Conservation (phyloP, 2,888 invertebrate genomes). For the Drosophila seclusa region DNA sequence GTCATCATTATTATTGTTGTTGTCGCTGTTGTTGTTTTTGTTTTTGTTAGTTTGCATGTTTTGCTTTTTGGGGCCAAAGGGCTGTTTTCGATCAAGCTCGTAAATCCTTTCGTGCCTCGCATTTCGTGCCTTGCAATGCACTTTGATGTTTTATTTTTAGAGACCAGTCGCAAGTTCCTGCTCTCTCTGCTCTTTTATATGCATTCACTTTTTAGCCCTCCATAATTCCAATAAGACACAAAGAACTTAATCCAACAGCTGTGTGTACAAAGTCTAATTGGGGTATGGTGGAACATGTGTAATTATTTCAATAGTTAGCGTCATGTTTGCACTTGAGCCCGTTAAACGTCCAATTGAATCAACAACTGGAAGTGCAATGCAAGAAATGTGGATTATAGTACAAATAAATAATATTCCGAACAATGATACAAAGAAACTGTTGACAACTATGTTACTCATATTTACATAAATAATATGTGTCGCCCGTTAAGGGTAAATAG, state of each 20-base stretch:
- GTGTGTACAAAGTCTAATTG: constrained; percentile 38
- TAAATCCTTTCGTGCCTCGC: constrained; percentile 74
- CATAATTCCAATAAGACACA: constrained; percentile 13
- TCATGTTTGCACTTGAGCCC: constrained; percentile 12
- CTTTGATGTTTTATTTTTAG: constrained; percentile 71
- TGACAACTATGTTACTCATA: neutral
- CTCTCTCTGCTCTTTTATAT: neutral
- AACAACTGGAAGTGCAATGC: constrained; percentile 9
- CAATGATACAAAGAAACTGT: neutral
- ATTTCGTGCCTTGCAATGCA: constrained; percentile 55
- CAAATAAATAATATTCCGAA: neutral
- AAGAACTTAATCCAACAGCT: constrained; percentile 29
- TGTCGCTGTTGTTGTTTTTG: constrained; percentile 14
- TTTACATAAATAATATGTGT: neutral
- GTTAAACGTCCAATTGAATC: constrained; percentile 21
- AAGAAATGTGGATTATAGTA: neutral
- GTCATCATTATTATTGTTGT: constrained; percentile 48
- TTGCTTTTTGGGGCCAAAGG: constrained; percentile 49
- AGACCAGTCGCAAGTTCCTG: constrained; percentile 10
- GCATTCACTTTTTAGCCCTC: constrained; percentile 2
- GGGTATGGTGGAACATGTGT: constrained; percentile 22
- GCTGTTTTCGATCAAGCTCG: constrained; percentile 75
- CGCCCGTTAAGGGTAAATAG: neutral
- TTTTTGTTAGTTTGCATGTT: constrained; percentile 53
- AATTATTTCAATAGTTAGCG: constrained; percentile 24